phyloP scores from a whole-genome alignment of 2,888 invertebrate genomes.

The Drosophila cognata region DNA sequence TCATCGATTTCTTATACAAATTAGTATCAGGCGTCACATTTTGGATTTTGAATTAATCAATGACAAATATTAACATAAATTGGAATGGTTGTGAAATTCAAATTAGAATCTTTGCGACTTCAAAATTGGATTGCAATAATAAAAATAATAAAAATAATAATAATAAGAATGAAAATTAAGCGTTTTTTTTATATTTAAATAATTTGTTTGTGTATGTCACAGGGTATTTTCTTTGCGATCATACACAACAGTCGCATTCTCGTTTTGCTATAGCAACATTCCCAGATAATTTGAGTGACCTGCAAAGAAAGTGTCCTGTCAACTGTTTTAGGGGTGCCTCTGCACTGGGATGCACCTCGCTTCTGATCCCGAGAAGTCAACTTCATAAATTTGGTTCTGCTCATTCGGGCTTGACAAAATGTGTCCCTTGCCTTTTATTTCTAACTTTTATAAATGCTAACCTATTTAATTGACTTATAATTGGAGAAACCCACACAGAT shows the following conservation, averaged over 20 bases:
- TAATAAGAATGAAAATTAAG: neutral
- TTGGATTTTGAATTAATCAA: neutral
- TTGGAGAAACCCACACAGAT: slow-evolving; percentile 69
- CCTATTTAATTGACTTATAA: slow-evolving; percentile 83
- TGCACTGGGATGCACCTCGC: slow-evolving; percentile 33
- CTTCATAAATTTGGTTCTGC: slow-evolving; percentile 69
- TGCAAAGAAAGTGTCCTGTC: slow-evolving; percentile 36
- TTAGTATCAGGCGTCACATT: neutral
- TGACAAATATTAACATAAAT: neutral
- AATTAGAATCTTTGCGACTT: neutral
- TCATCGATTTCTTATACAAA: neutral
- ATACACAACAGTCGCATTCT: neutral
- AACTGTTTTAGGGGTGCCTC: slow-evolving; percentile 30
- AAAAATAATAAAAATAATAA: too few species aligned
- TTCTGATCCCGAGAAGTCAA: slow-evolving; percentile 55
- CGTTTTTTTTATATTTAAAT: neutral
- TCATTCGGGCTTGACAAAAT: slow-evolving; percentile 77
- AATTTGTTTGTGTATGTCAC: neutral
- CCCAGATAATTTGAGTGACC: slow-evolving; percentile 35
- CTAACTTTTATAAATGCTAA: slow-evolving; percentile 73
- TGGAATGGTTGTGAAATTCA: neutral
- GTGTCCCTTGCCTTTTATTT: slow-evolving; percentile 74
- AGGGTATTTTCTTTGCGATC: neutral
- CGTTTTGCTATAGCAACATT: slow-evolving; percentile 10
- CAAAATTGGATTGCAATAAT: neutral